Evolutionary conservation across 2,888 invertebrate genomes (phyloP), one percentile per base, ranked within the genome.

Genomic region (Limnephilus auricula): DNA sequence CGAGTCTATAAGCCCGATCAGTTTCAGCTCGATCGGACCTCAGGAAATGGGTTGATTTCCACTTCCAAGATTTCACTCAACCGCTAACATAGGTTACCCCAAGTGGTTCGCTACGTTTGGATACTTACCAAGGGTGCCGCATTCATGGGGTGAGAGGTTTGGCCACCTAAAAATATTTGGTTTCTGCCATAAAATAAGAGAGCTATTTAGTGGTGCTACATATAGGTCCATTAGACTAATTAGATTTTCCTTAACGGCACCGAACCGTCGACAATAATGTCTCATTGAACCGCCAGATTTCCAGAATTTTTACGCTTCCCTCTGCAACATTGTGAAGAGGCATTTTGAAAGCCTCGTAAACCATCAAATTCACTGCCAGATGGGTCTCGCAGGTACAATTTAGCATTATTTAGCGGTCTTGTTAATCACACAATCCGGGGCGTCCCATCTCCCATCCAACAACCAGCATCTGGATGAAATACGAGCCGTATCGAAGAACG

Each of bases 321-420:
- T 30, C 5, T 31, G 80, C 32, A 80, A 80, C 5, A 34, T 82
- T 32, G 13, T 34, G 25, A 32, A 32, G 32, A 15, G 34, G 34
- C 25, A 82, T 82, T 82, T 31, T 15, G 6, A 82, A 82, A 82
- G 34, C 82, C 15, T 32, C 82, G 34, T 25, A 34, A 82, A 82
- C 12, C 82, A 37, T 15, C 82, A 37, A 34, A 82, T 40, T 40
- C 85, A 10, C 32, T 30, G 25, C 45, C 85, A 85, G 85, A 85
- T 85, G 85, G 50, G 85, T 30, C 85, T 82, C 85, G n/a, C 34
- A 25, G 85, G 30, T 25, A 30, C 45, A 30, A 85, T 85, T 65
- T 85, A 10, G 85, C 32, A 40, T 84, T 85, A 40, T 85, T 85
- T 85, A 85, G 40, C 85, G 13, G 85, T n/a, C 85, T 85, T 37